Evolutionary conservation across 2,888 invertebrate genomes (phyloP), one percentile per base, ranked within the genome.

Genomic region (Heliconius erato): DNA sequence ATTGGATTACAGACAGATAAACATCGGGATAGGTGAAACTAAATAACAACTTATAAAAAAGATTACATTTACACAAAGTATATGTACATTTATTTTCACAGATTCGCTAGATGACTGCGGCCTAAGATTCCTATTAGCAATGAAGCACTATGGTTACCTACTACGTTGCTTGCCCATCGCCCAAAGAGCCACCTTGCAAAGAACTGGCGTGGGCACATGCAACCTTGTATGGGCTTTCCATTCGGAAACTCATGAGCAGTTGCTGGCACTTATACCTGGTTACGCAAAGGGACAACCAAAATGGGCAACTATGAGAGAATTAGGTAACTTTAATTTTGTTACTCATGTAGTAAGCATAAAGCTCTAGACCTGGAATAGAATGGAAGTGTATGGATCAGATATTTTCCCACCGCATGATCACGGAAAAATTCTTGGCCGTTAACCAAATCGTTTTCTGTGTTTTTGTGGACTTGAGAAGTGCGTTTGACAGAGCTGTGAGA

Each of bases 151-250:
- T 93, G 98, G 98, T 86, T 99, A 99, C 94, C 96, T 99, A 26
- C 96, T 99, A 82, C 97, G 99, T 49, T 99, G 99, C 91, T 96
- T 99, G 83, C 99, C 99, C 0, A 95, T 99, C 16, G 98, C 97
- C 0, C 99, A 99, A 91, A 96, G 99, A 80, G 97, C 98, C 0
- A 97, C 97, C 81, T 97, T 99, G 86, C 98, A 99, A 89, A 97
- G 98, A 80, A 97, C 98, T 86, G 99, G 99, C 35, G 98, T 98
- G 1, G 98, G 98, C 63, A 98, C 98, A 16, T 98, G 99, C 87
- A 99, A 99, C 93, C 96, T 99, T 32, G 99, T 99, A 5, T 99
- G 99, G 99, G 99, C 99, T 0, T 99, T 99, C 94, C 99, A 99
- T 93, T 99, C 99, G 0, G 99, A 99, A 94, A 98, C 99, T 32